Conservation (phyloP, 2,113 vertebrate genomes). For the Columba livia region DNA sequence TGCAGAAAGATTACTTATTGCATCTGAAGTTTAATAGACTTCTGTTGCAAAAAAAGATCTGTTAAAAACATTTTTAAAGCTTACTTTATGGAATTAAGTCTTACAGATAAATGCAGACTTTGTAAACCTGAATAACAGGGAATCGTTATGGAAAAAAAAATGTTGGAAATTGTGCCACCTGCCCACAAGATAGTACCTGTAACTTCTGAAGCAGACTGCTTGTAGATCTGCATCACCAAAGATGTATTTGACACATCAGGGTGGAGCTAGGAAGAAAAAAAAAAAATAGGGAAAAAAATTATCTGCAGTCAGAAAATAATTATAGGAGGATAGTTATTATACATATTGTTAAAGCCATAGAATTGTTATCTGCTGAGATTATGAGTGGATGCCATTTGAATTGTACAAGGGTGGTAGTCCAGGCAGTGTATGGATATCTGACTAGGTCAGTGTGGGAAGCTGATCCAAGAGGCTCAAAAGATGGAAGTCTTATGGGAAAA, state of each 20-base stretch:
- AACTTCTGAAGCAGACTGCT: neutral
- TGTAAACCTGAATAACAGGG: neutral
- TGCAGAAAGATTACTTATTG: neutral
- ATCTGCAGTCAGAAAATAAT: neutral
- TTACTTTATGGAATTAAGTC: neutral
- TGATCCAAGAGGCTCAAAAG: neutral
- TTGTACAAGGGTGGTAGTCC: neutral
- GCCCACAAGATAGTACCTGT: neutral
- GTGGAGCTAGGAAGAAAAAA: neutral
- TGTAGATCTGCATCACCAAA: neutral
- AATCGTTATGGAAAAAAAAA: neutral
- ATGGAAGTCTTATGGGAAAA: neutral
- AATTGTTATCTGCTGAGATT: neutral
- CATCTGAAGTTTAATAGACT: neutral
- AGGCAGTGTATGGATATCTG: neutral
- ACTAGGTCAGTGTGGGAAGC: neutral
- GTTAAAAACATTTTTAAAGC: neutral
- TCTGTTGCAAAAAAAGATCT: neutral
- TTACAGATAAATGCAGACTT: neutral
- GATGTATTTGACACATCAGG: neutral
- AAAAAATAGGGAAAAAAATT: neutral
- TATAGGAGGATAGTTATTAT: neutral
- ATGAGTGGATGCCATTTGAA: neutral
- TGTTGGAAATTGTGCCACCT: neutral
- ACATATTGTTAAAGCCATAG: neutral